Evolutionary conservation across 1,140 invertebrate species (phyloP).

Genomic region (Scaptomyza hsui): DNA sequence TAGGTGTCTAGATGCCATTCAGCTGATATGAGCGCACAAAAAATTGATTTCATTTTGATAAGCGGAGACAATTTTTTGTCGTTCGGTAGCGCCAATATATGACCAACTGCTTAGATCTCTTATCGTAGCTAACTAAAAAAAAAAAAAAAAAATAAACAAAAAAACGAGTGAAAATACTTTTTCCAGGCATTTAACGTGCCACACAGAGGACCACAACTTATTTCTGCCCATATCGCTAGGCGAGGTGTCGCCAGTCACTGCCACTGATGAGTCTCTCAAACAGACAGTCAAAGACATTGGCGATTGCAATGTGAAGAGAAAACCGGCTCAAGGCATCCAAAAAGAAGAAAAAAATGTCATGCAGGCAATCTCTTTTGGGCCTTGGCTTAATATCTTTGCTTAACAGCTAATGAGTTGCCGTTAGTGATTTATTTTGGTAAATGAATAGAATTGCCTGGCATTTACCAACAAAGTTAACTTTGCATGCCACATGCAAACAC

Average conservation of each 20-base stretch:
- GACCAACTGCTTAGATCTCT: slow-evolving; percentile 17
- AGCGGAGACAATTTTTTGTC: slow-evolving; percentile 43
- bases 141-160: slow-evolving; percentile 20
- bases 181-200: slow-evolving; percentile 18
- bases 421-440: slow-evolving; percentile 81
- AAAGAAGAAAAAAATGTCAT: slow-evolving; percentile 69
- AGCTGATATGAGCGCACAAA: slow-evolving; percentile 47
- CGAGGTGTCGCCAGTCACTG: slow-evolving; percentile 47
- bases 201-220: slow-evolving; percentile 2
- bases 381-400: slow-evolving; percentile 72
- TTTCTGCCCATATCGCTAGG: slow-evolving; percentile 10
- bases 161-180: slow-evolving; percentile 42
- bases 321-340: slow-evolving; percentile 28
- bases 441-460: slow-evolving; percentile 82
- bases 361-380: slow-evolving; percentile 64
- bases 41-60: slow-evolving; percentile 78
- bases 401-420: slow-evolving; percentile 82
- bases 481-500: slow-evolving; percentile 73
- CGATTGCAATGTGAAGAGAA: slow-evolving; percentile 14
- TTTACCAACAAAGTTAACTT: slow-evolving; percentile 56
- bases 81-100: slow-evolving; percentile 67
- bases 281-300: background rate
- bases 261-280: slow-evolving; percentile 13
- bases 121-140: slow-evolving; percentile 11
- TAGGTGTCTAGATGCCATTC: slow-evolving; percentile 74